Conservation (phyloP, 2,888 invertebrate species). For the Xylota sylvarum region DNA sequence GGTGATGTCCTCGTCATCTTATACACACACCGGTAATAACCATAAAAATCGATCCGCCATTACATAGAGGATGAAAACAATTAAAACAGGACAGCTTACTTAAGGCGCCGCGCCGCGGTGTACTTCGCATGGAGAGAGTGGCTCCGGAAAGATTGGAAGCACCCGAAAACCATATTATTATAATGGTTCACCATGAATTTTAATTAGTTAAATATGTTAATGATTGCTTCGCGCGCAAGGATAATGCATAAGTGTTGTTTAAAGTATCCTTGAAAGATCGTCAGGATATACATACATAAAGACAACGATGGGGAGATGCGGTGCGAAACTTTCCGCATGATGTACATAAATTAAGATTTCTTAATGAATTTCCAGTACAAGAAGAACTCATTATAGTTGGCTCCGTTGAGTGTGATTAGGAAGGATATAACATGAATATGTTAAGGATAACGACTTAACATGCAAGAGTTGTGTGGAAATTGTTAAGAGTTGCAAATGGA, state of each 20-base stretch:
- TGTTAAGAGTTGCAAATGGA: background rate
- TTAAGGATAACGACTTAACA: constrained; percentile 1
- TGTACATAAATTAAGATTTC: constrained; percentile 43
- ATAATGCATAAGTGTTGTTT: constrained; percentile 34
- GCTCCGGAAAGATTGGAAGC: background rate
- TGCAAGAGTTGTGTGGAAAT: background rate
- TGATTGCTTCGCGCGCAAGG: constrained; percentile 31
- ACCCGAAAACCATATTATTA: constrained; percentile 29
- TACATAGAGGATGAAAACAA: constrained; percentile 8
- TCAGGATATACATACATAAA: background rate
- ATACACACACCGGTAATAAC: constrained; percentile 1
- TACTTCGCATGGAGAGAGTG: too few species aligned
- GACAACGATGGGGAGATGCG: background rate
- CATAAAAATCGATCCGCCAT: constrained; percentile 34
- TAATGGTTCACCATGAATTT: constrained; percentile 39
- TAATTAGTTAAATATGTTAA: constrained; percentile 45
- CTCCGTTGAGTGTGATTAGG: background rate
- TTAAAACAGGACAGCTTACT: constrained; percentile 31
- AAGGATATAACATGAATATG: constrained; percentile 5
- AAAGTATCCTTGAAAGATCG: too few species aligned
- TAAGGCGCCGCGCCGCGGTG: background rate
- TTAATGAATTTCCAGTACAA: constrained; percentile 52
- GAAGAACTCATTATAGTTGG: constrained; percentile 48
- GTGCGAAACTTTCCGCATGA: constrained; percentile 13
- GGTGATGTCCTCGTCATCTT: constrained; percentile 9